These are phyloP conservation scores for Eurystomus gularis DNA, from an alignment of 2,113 vertebrate genomes.

Conservation along the genomic window DNA sequence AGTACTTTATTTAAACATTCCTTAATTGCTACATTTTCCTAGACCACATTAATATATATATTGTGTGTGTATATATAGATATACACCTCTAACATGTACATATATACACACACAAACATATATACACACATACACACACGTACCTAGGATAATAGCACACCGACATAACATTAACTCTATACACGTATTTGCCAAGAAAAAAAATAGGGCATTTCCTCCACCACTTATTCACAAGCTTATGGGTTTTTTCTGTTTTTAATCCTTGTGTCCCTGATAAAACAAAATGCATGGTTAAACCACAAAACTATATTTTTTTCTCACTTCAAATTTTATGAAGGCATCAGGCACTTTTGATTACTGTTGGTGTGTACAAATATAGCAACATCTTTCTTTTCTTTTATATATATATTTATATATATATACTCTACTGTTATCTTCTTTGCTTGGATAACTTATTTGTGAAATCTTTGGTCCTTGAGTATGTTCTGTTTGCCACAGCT, in stretches of 20 bases:
- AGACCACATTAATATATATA: constrained; percentile 72
- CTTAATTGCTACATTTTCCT: constrained; percentile 80
- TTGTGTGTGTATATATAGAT: constrained; percentile 60
- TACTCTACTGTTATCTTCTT: constrained; percentile 70
- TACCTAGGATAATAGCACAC: constrained; percentile 76
- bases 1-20: constrained; percentile 78
- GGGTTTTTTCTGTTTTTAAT: constrained; percentile 67
- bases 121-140: constrained; percentile 53
- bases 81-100: constrained; percentile 47
- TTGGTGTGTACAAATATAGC: constrained; percentile 89
- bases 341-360: constrained; percentile 95
- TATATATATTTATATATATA: constrained; percentile 25
- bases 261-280: constrained; percentile 82
- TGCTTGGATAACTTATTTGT: constrained; percentile 80
- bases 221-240: constrained; percentile 88
- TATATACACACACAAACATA: constrained; percentile 59
- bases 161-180: constrained; percentile 75
- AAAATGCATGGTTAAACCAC: constrained; percentile 80
- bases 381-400: constrained; percentile 69
- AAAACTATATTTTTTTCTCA: constrained; percentile 75
- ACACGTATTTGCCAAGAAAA: constrained; percentile 78
- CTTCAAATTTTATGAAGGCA: constrained; percentile 79
- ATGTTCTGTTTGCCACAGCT: constrained; percentile 76
- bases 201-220: constrained; percentile 80
- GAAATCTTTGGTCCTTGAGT: constrained; percentile 96